phyloP scores from a whole-genome alignment of 2,888 invertebrate genomes.

The Campoletis raptor region DNA sequence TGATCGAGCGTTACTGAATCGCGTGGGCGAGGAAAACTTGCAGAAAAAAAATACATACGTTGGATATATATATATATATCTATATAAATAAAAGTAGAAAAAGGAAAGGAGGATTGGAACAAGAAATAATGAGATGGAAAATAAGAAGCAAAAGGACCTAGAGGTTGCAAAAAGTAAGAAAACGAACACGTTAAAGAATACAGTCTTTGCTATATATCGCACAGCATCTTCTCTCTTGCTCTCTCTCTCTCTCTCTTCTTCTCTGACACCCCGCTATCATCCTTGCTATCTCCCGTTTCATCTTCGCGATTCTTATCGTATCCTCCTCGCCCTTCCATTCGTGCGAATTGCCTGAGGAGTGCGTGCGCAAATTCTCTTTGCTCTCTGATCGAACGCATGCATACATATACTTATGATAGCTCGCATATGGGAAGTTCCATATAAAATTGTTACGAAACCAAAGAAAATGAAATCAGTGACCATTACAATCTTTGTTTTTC shows the following conservation, averaged over 20 bases:
- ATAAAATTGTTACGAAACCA: not conserved
- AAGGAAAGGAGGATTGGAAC: constrained; percentile 33
- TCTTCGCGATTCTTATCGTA: constrained; percentile 69
- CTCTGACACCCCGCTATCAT: constrained; percentile 67
- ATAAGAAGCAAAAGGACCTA: constrained; percentile 29
- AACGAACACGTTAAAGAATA: not conserved
- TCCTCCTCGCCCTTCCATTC: not conserved
- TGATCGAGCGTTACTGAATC: constrained; percentile 47
- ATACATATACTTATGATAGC: not conserved
- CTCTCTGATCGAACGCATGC: constrained; percentile 9
- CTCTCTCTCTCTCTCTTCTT: constrained; percentile 23
- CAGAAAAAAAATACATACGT: not conserved
- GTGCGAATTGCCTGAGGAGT: constrained; percentile 54
- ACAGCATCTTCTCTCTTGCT: constrained; percentile 57
- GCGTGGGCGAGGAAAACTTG: constrained; percentile 56
- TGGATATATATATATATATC: not conserved
- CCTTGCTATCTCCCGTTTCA: constrained; percentile 68
- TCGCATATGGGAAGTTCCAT: not conserved
- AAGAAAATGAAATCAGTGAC: not conserved
- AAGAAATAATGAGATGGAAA: constrained; percentile 58
- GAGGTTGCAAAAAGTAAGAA: constrained; percentile 35
- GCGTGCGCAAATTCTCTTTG: constrained; percentile 53
- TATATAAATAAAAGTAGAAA: constrained; percentile 18
- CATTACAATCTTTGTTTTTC: no score
- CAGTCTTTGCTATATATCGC: constrained; percentile 49